phyloP scores from a whole-genome alignment of 2,888 invertebrate species.

The Eupeodes latifasciatus region DNA sequence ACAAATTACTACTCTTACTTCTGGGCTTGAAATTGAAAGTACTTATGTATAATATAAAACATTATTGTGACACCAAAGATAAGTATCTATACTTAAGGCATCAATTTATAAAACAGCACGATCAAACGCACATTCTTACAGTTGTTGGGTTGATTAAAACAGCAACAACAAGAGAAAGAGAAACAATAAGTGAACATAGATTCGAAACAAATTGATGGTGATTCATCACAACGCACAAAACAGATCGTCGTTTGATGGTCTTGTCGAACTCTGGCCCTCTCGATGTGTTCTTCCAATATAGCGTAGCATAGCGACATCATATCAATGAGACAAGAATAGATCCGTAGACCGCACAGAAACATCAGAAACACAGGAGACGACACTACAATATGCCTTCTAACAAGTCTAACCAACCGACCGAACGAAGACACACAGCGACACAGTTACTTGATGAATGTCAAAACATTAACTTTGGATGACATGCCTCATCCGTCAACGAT shows the following conservation, averaged over 20 bases:
- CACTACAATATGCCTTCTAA: constrained; percentile 32
- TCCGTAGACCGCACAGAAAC: constrained; percentile 52
- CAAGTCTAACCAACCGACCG: constrained; percentile 1
- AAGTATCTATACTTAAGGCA: constrained; percentile 12
- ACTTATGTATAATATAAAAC: neutral
- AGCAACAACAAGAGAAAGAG: constrained; percentile 8
- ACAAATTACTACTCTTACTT: constrained; percentile 20
- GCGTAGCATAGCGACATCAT: constrained; percentile 55
- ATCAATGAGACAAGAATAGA: constrained; percentile 61
- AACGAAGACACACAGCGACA: constrained; percentile 15
- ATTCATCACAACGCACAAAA: constrained; percentile 65
- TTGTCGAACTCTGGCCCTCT: constrained; percentile 68
- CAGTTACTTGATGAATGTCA: constrained; percentile 83
- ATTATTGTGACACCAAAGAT: constrained; percentile 15
- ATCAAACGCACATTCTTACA: constrained; percentile 59
- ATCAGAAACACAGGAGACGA: constrained; percentile 65
- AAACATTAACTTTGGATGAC: constrained; percentile 84
- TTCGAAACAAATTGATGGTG: constrained; percentile 74
- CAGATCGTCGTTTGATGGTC: constrained; percentile 41
- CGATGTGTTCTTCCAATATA: constrained; percentile 47
- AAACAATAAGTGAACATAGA: constrained; percentile 33
- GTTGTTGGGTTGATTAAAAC: constrained; percentile 38
- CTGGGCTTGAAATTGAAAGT: constrained; percentile 31
- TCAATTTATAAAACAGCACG: constrained; percentile 56
- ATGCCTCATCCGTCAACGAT: constrained; percentile 83